Conservation (phyloP, 2,888 invertebrate species). For the Eupithecia tripunctaria region DNA sequence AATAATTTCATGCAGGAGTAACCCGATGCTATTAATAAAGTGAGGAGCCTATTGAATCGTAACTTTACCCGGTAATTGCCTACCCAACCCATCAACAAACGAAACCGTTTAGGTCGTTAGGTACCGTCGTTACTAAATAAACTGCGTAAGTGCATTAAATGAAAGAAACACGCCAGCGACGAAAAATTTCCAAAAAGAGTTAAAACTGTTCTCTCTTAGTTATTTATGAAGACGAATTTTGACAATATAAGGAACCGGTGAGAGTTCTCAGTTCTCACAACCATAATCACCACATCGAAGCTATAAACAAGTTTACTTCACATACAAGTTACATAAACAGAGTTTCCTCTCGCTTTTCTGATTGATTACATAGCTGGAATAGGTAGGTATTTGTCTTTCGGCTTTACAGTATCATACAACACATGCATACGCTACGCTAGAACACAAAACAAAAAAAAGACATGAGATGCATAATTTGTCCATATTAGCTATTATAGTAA, state of each 20-base stretch:
- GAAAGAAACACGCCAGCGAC: conserved; percentile 18
- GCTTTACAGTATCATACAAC: background rate
- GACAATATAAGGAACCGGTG: conserved; percentile 19
- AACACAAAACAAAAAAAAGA: too few species aligned
- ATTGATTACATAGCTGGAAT: conserved; percentile 10
- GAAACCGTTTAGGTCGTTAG: background rate
- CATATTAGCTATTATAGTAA: too few species aligned
- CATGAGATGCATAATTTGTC: too few species aligned
- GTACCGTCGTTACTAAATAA: background rate
- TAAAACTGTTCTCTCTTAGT: conserved; percentile 17
- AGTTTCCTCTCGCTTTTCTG: conserved; percentile 31
- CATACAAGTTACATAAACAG: conserved; percentile 34
- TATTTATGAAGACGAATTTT: conserved; percentile 25
- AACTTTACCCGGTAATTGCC: background rate
- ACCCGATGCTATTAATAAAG: background rate
- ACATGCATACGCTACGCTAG: background rate
- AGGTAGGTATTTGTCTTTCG: background rate
- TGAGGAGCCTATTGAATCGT: background rate
- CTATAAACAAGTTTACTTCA: conserved; percentile 30
- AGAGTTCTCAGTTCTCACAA: conserved; percentile 11
- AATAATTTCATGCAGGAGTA: background rate
- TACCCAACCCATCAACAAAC: background rate
- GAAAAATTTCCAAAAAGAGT: conserved; percentile 13
- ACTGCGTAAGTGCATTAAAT: background rate
- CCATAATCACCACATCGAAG: conserved; percentile 12